Evolutionary conservation across 1,140 invertebrate genomes (phyloP), one percentile per base, ranked within the genome.

Genomic region (Ephestia elutella): DNA sequence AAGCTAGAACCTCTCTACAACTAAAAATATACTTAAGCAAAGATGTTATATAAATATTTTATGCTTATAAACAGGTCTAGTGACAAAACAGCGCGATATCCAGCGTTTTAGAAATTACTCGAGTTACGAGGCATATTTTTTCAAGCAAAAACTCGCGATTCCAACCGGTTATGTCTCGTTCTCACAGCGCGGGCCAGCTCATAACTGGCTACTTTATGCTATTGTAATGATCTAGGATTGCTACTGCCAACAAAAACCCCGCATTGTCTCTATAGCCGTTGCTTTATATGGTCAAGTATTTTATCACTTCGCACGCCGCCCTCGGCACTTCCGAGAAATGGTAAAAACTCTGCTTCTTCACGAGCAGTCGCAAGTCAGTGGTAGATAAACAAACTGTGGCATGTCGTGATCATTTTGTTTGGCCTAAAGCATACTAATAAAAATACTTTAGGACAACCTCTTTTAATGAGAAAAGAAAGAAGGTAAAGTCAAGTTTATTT

Each of bases 161-260:
- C 38, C 10, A 44, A 44, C 38, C 38, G 38, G 38, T 44, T 44
- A 44, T 15, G 13, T 44, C 38, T 44, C n/a, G 38, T 44, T 44
- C 38, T 44, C 38, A 44, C 38, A 44, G 38, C 38, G 60, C 63
- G 63, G 68, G 67, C 68, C 65, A 62, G 73, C 73, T 84, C 78
- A 83, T 85, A 85, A 85, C 82, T 82, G 75, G 73, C 78, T 78
- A 79, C 75, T 85, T 87, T 81, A 81, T 82, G 80, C 78, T 82
- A 84, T 87, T 85, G 84, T 87, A 81, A 80, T 82, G 75, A 79
- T 80, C 79, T 82, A 81, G 80, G 70, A 72, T 62, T 73, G 78
- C 74, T 71, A 75, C 70, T 66, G 72, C 66, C 58, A 57, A 78
- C 75, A 85, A 84, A 85, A 87, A 84, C 75, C 70, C 70, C 60